Percentiles rank a stretch among this genome's conserved stretches.
Conservation (phyloP, 2,888 invertebrate genomes). For the Synanthedon tipuliformis region DNA sequence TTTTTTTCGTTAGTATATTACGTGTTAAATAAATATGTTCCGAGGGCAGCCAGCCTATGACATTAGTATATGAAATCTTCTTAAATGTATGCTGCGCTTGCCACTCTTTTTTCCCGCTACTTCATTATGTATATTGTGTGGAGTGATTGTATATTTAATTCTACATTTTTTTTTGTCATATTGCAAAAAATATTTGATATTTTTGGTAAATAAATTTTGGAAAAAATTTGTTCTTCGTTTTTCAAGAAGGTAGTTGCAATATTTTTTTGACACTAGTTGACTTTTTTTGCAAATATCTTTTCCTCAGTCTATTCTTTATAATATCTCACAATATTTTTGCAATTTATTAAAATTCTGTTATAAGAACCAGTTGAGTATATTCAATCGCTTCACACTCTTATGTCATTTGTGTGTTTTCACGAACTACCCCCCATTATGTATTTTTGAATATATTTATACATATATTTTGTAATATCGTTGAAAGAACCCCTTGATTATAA, state of each 20-base stretch:
- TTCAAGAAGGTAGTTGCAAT: no score
- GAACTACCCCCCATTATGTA: background rate
- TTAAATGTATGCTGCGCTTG: slow-evolving; percentile 37
- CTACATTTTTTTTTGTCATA: no score
- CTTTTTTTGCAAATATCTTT: no score
- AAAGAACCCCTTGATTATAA: background rate
- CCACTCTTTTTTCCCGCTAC: slow-evolving; percentile 30
- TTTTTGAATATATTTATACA: background rate
- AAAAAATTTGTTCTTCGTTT: no score
- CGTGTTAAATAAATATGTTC: slow-evolving; percentile 4
- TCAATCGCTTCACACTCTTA: background rate
- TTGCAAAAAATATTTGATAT: no score
- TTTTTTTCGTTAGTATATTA: background rate
- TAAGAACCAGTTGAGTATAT: background rate
- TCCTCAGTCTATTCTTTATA: no score
- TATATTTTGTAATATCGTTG: background rate
- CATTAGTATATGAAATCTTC: slow-evolving; percentile 3
- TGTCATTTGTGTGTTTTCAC: background rate
- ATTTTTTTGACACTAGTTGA: no score
- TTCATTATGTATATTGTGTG: slow-evolving; percentile 8
- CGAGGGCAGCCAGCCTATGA: slow-evolving; percentile 63
- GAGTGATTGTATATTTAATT: background rate
- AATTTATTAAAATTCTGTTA: no score
- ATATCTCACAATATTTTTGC: no score
- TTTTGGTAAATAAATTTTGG: no score